These are phyloP conservation scores for Grus americana DNA, from an alignment of 2,113 vertebrate species.

Conservation along the genomic window DNA sequence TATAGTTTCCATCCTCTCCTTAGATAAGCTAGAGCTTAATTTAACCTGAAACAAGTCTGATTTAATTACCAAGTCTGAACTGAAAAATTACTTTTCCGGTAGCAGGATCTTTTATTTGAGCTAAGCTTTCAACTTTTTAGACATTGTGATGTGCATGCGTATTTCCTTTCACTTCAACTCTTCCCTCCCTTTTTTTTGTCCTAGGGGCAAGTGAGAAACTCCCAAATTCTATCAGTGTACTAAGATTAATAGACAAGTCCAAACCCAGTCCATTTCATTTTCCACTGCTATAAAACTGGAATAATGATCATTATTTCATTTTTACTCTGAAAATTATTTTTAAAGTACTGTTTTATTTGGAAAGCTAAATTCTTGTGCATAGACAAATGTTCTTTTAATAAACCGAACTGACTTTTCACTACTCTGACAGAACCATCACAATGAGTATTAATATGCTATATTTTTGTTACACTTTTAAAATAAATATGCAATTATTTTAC, in stretches of 20 bases:
- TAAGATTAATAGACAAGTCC: not conserved
- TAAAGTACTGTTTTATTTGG: not conserved
- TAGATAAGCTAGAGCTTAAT: not conserved
- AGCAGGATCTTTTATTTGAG: not conserved
- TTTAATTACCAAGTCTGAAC: not conserved
- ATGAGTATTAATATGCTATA: not conserved
- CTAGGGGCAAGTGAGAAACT: not conserved
- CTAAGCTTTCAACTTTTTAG: not conserved
- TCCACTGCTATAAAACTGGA: not conserved
- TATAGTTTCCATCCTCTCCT: not conserved
- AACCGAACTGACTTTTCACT: not conserved
- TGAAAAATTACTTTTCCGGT: not conserved
- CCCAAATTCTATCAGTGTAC: not conserved
- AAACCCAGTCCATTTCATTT: not conserved
- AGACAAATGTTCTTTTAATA: not conserved
- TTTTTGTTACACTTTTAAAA: not conserved
- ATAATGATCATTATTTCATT: not conserved
- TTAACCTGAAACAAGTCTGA: not conserved
- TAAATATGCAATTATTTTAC: not conserved
- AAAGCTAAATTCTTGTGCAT: not conserved
- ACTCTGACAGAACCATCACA: not conserved
- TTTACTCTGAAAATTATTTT: not conserved
- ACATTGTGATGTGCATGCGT: not conserved
- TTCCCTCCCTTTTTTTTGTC: not conserved
- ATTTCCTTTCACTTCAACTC: not conserved